These are phyloP conservation scores for Gambelia wislizenii DNA, from an alignment of 2,797 vertebrate species.

Conservation along the genomic window DNA sequence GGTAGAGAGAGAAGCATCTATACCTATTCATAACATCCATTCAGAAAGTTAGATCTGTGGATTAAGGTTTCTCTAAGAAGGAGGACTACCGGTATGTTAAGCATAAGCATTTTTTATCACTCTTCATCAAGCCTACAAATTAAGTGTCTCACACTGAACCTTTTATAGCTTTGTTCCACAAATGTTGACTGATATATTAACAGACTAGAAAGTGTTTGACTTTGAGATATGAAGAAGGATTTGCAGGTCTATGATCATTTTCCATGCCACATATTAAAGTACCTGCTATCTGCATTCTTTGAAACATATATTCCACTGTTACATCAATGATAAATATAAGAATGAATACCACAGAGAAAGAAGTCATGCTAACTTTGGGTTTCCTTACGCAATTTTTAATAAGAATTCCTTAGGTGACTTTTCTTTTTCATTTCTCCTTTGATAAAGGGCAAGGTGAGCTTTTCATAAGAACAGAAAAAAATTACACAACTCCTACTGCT, in stretches of 20 bases:
- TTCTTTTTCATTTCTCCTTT: background rate
- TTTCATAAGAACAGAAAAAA: background rate
- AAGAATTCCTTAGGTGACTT: background rate
- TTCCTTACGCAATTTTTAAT: constrained; percentile 4
- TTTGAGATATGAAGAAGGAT: background rate
- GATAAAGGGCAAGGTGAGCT: background rate
- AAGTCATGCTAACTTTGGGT: background rate
- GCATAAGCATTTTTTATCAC: background rate
- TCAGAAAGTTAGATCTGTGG: background rate
- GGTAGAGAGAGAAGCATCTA: background rate
- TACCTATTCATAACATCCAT: background rate
- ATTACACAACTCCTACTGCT: constrained; percentile 4
- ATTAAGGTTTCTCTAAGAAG: background rate
- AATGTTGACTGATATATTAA: constrained; percentile 1
- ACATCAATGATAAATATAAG: background rate
- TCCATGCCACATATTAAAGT: background rate
- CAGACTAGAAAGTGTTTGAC: background rate
- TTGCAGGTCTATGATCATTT: constrained; percentile 20
- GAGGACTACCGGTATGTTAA: background rate
- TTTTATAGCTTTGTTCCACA: background rate
- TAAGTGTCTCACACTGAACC: background rate
- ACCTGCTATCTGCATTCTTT: background rate
- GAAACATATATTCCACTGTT: background rate
- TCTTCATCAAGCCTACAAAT: background rate
- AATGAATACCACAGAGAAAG: constrained; percentile 5